Base-by-base conservation (phyloP, 2,113 vertebrate species). In the Anoplopoma fimbria region DNA sequence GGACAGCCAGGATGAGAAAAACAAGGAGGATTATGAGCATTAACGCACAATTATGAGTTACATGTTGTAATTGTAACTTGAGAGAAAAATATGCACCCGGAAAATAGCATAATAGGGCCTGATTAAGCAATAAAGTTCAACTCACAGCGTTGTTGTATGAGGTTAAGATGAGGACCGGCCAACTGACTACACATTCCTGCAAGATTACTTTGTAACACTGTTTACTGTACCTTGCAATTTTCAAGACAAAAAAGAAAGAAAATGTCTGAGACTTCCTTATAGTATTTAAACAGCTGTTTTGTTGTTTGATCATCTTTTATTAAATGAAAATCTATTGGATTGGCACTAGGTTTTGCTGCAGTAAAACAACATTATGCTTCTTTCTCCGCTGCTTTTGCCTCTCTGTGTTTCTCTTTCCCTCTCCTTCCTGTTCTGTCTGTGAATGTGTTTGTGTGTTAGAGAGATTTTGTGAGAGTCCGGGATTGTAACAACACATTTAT, bases 401-500 rank as follows among this genome's bases (percentile, higher is more conserved):
- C 25, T 27, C 40, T 27, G 23, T 15, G 31, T 23, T 25, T 77
- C 53, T 60, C 9, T 25, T n/a, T 17, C 31, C 0, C 45, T 47
- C 57, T 31, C 45, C 36, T 33, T 63, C 69, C 55, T 51, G 53
- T 29, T 60, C 36, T 69, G 25, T 58, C 10, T 4, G 15, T 38
- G 65, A 4, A 4, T 27, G 3, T 38, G 47, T 36, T 25, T 73
- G 14, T 57, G 40, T 45, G 70, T n/a, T n/a, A 55, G 75, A 31
- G 57, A 23, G 45, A 45, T n/a, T 79, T 36, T 33, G 15, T 47
- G 64, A 64, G 3, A 47, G 40, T 34, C 34, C 21, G 6, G 15
- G 65, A 76, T n/a, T 57, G 42, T 27, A 73, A 77, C 76, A 68
- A 77, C 47, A 72, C 87, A 83, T 81, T 82, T 45, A 77, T 88